phyloP scores from a whole-genome alignment of 1,140 invertebrate species.

The Spodoptera litura region DNA sequence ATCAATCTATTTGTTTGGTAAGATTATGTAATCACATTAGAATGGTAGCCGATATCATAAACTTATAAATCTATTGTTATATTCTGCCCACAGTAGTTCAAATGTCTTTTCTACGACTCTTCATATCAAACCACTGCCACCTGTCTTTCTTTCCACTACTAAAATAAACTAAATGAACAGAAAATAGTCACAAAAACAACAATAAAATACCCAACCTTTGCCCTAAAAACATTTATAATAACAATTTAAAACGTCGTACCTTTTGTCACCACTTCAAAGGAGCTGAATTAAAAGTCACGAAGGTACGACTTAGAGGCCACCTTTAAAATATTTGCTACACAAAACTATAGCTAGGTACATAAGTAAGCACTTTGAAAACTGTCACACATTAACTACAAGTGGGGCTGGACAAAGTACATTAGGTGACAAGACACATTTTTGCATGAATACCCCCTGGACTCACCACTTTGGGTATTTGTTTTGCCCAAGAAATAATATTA shows the following conservation, averaged over 20 bases:
- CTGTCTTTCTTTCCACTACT: too few species aligned
- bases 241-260: not conserved
- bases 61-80: too few species aligned
- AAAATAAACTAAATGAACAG: too few species aligned
- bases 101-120: too few species aligned
- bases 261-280: not conserved
- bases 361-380: constrained; percentile 20
- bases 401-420: constrained; percentile 24
- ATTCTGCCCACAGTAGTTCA: too few species aligned
- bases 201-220: too few species aligned
- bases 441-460: constrained; percentile 30
- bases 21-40: too few species aligned
- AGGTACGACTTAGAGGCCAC: not conserved
- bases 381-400: constrained; percentile 29
- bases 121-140: too few species aligned
- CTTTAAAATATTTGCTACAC: not conserved
- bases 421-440: constrained; percentile 36
- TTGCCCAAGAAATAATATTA: constrained; percentile 15
- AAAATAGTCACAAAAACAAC: too few species aligned
- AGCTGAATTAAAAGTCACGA: constrained; percentile 1
- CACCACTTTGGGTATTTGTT: constrained; percentile 11
- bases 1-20: too few species aligned
- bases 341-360: constrained; percentile 4
- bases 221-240: not conserved
- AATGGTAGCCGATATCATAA: too few species aligned